Percentiles rank a stretch among this genome's conserved stretches.
These are phyloP conservation scores for Operophtera brumata DNA, from an alignment of 2,888 invertebrate species.

Conservation along the genomic window DNA sequence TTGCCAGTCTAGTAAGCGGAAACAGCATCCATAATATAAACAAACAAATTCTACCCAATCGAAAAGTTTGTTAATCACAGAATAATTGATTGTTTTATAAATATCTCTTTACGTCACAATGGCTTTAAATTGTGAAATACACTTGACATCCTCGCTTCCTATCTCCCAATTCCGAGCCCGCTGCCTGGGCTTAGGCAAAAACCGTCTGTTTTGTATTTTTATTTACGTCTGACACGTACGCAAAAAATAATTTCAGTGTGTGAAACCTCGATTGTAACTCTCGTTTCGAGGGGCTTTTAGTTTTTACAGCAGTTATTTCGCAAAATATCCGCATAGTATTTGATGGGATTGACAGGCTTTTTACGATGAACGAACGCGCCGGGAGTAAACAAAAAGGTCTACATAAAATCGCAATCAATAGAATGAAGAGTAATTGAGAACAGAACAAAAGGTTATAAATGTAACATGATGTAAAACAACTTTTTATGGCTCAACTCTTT, in stretches of 20 bases:
- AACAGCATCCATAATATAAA: too few relatives aligned
- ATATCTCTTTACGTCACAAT: neutral
- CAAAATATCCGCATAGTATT: conserved; percentile 9
- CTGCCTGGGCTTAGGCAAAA: conserved; percentile 40
- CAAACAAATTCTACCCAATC: too few relatives aligned
- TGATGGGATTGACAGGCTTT: conserved; percentile 11
- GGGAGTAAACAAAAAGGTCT: conserved; percentile 8
- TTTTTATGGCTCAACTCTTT: neutral
- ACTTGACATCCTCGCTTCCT: conserved; percentile 44
- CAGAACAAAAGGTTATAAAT: conserved; percentile 10
- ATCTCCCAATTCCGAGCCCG: conserved; percentile 44
- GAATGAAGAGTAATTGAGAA: neutral
- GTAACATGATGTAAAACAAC: conserved; percentile 5
- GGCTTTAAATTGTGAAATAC: conserved; percentile 41
- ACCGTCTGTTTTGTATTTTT: conserved; percentile 46
- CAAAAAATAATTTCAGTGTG: conserved; percentile 27
- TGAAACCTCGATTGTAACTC: conserved; percentile 17
- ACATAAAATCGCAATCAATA: conserved; percentile 12
- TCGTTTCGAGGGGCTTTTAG: conserved; percentile 15
- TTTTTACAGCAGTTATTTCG: conserved; percentile 11
- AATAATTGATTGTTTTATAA: too few relatives aligned
- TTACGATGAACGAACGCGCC: conserved; percentile 4
- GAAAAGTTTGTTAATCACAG: too few relatives aligned
- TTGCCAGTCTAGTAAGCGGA: too few relatives aligned
- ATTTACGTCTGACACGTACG: conserved; percentile 34